Evolutionary conservation across 2,797 vertebrate species (phyloP), one percentile per base, ranked within the genome.

Genomic region (Eleutherodactylus coqui): DNA sequence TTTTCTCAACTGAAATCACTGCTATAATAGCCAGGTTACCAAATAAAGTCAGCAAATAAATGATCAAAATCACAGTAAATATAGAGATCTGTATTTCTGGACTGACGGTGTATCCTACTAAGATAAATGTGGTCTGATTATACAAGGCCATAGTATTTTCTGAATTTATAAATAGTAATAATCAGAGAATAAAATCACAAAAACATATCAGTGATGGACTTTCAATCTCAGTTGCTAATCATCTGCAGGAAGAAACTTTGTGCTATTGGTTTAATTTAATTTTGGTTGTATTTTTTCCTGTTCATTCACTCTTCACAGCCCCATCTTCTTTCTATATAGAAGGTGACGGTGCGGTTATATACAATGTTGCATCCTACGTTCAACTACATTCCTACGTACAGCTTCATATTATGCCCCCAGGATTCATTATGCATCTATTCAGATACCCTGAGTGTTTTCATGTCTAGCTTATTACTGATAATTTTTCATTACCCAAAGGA

Each of bases 21-120:
- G 55, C 7, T 21, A 87, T 4, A 13, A 91, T 88, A 13, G 90
- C 69, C 10, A 89, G 13, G 53, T 91, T 91, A 5, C 90, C 81
- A 1, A 82, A 36, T 72, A 90, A 7, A 32, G 89, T 85, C 8
- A 86, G 9, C 0, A 32, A 13, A 14, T 92, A 92, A 55, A 88
- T 17, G 27, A 89, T n/a, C 47, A 87, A 72, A 32, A 91, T 24
- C 9, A 89, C 85, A 4, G 87, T 3, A 85, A 92, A 91, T 34
- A 81, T 10, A 47, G 19, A 27, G 21, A 41, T 49, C 36, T 76
- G 51, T 47, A 64, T 36, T n/a, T 19, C 7, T 0, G 21, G 29
- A 0, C 29, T 43, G 21, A 75, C 2, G 24, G 53, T 83, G 36
- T 75, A 53, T 53, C 51, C 51, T 8, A 53, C 51, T 53, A 53